Percentiles rank a stretch among this genome's conserved stretches.
Conservation (phyloP, 2,113 vertebrate genomes). For the cattle (Bos taurus) region ARS-UCD2.0 NC_037336.1:4425001-4425500, state of each 20-base stretch:
- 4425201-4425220: neutral
- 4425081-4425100: conserved; percentile 64
- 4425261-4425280: neutral
- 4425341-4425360: neutral
- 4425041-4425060: conserved; percentile 64
- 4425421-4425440: neutral
- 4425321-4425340: neutral
- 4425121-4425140: conserved; percentile 29
- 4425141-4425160: conserved; percentile 20
- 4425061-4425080: conserved; percentile 58
- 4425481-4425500: neutral
- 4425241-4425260: neutral
- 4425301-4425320: neutral
- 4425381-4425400: neutral
- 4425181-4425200: neutral
- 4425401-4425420: neutral
- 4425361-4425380: neutral
- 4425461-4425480: neutral
- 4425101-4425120: conserved; percentile 49
- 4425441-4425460: neutral
- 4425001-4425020: conserved; percentile 55
- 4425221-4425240: neutral
- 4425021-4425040: conserved; percentile 64
- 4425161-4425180: neutral
- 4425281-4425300: neutral